These are phyloP conservation scores for Dynastes maya DNA, from an alignment of 2,888 invertebrate species.

Conservation along the genomic window DNA sequence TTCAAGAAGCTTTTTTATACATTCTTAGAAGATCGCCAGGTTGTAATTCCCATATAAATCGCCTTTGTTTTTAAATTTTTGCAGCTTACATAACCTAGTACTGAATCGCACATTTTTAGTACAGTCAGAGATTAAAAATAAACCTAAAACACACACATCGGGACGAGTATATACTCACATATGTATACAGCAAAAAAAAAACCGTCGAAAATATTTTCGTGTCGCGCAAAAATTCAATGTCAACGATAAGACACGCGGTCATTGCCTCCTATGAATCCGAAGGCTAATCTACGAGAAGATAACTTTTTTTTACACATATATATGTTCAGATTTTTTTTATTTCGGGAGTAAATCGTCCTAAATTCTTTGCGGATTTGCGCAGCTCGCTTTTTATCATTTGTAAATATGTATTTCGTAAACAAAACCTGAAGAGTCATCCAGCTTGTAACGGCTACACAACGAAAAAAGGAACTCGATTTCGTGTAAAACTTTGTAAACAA, in stretches of 20 bases:
- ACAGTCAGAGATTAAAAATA: conserved; percentile 45
- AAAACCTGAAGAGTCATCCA: background rate
- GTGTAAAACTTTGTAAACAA: no score
- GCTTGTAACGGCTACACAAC: background rate
- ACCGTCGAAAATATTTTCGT: conserved; percentile 43
- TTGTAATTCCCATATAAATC: conserved; percentile 4
- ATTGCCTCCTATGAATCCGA: conserved; percentile 42
- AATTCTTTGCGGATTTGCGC: conserved; percentile 32
- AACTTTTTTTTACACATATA: conserved; percentile 27
- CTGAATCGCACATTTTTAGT: conserved; percentile 39
- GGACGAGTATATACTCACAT: background rate
- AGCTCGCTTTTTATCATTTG: conserved; percentile 16
- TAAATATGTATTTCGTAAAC: conserved; percentile 20
- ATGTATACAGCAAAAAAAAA: conserved; percentile 7
- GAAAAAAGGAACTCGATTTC: background rate
- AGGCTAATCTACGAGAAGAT: conserved; percentile 40
- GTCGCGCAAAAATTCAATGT: conserved; percentile 50
- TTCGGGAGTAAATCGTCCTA: conserved; percentile 22
- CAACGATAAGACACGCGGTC: conserved; percentile 51
- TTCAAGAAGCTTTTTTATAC: no score
- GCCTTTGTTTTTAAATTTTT: conserved; percentile 19
- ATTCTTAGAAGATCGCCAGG: no score
- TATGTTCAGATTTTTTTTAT: background rate
- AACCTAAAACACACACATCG: conserved; percentile 40
- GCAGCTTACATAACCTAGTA: conserved; percentile 28